Evolutionary conservation across 2,888 invertebrate genomes (phyloP).

Genomic region (Yponomeuta cagnagella): DNA sequence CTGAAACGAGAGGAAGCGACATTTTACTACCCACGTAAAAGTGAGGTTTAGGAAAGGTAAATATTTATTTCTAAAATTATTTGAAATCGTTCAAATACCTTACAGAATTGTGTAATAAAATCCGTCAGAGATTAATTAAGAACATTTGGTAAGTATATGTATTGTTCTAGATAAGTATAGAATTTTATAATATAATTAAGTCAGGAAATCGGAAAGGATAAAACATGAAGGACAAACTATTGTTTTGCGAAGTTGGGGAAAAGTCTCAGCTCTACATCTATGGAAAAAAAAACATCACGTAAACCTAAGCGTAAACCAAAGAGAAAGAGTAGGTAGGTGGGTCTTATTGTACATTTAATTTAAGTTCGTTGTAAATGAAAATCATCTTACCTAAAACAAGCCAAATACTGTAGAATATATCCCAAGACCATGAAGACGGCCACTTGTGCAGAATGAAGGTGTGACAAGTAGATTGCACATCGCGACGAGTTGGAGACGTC

Average conservation of each 20-base stretch:
- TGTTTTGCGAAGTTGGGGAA: no score
- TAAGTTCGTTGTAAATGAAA: background rate
- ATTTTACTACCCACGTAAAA: background rate
- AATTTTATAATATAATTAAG: no score
- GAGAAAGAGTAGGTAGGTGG: no score
- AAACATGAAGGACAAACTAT: no score
- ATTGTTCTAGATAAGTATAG: no score
- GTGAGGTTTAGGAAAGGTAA: background rate
- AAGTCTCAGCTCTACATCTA: no score
- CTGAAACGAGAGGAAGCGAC: constrained; percentile 49
- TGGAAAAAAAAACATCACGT: no score
- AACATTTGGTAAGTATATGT: no score
- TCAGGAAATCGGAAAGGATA: no score
- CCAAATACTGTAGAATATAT: constrained; percentile 85
- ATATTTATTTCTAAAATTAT: background rate
- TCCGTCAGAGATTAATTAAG: no score
- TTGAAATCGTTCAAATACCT: background rate
- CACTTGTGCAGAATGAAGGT: constrained; percentile 81
- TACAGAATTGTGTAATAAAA: no score
- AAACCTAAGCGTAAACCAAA: no score
- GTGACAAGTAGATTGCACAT: constrained; percentile 77
- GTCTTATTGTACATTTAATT: background rate
- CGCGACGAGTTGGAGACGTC: constrained; percentile 78
- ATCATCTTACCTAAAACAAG: constrained; percentile 80
- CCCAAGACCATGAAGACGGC: constrained; percentile 80